Percentiles rank a stretch among this genome's conserved stretches.
Evolutionary conservation across 1,140 invertebrate species (phyloP).

Genomic region (Eupristina koningsbergeri): DNA sequence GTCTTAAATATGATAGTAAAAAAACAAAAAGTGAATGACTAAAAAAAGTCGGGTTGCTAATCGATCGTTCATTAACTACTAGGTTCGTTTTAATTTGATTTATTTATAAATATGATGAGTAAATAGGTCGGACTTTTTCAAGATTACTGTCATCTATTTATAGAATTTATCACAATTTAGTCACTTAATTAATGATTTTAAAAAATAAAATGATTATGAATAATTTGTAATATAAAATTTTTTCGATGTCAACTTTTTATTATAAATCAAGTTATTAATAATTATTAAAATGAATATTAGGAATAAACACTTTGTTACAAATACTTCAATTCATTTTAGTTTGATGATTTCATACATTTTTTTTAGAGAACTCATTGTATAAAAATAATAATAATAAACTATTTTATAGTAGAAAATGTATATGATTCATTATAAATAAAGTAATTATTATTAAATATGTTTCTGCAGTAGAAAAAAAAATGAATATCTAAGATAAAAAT

Average conservation of each 20-base stretch:
- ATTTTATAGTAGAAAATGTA: not conserved
- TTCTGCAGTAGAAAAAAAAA: not conserved
- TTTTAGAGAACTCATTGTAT: not conserved
- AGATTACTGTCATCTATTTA: constrained; percentile 19
- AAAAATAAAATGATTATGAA: not conserved
- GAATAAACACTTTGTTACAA: no score
- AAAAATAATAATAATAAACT: no score
- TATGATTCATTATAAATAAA: not conserved
- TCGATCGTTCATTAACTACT: constrained; percentile 14
- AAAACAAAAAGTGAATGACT: not conserved
- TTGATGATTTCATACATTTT: not conserved
- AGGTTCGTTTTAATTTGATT: constrained; percentile 17
- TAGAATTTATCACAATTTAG: not conserved
- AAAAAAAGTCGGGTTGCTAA: constrained; percentile 23
- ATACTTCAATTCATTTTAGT: no score
- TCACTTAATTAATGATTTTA: not conserved
- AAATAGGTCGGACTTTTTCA: not conserved
- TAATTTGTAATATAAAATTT: not conserved
- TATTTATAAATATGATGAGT: constrained; percentile 23
- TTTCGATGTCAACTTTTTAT: not conserved
- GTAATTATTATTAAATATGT: not conserved
- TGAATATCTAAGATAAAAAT: no score
- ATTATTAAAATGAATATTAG: no score
- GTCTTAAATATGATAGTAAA: not conserved
- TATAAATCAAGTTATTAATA: no score